Evolutionary conservation across 64 coral and sea anemone species (phyloP), one percentile per base, ranked within the genome.

Genomic region (Stylophora pistillata): DNA sequence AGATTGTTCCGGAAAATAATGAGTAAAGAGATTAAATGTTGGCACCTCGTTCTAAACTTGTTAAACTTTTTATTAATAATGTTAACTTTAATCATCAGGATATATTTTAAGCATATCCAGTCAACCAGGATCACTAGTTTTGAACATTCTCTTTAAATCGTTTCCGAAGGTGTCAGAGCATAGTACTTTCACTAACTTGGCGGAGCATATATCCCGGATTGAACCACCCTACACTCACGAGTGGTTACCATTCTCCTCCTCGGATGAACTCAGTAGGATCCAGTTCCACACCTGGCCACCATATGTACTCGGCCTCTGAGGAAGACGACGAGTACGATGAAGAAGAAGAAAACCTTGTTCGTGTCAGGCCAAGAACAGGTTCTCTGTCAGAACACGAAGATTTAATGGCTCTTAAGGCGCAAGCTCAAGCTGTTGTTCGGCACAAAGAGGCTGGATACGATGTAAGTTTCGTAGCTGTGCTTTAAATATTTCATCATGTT

Each of bases 331-430:
- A 95, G 16, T 47, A 47, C 37, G 76, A 91, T 41, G 93, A 99
- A 31, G 93, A 93, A 63, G 93, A 90, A 16, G 88, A 86, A 27
- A 86, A 69, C 29, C 74, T 88, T 55, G 56, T 95, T 56, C 89
- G 72, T 69, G 81, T 88, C 80, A 91, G 90, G 30, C 97, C 83
- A 26, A 94, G 97, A 31, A 92, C 97, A 71, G 93, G 93, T 41
- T 99, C 97, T 72, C 91, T 99, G 2, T 92, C 93, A 3, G 97
- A 99, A 23, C 97, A 99, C 78, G 90, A 95, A 58, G 97, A 95
- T 82, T 57, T 90, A 6, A 21, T 99, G n/a, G 87, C 86, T n/a
- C 92, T 93, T 26, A 89, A 93, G 65, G 90, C 94, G 25, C 86
- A 92, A 65, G 87, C 95, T 47, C 86, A 90, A 30, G 86, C 86